Percentiles rank a stretch among this genome's conserved stretches.
Conservation (phyloP, 2,888 invertebrate genomes). For the Mesoligia furuncula region DNA sequence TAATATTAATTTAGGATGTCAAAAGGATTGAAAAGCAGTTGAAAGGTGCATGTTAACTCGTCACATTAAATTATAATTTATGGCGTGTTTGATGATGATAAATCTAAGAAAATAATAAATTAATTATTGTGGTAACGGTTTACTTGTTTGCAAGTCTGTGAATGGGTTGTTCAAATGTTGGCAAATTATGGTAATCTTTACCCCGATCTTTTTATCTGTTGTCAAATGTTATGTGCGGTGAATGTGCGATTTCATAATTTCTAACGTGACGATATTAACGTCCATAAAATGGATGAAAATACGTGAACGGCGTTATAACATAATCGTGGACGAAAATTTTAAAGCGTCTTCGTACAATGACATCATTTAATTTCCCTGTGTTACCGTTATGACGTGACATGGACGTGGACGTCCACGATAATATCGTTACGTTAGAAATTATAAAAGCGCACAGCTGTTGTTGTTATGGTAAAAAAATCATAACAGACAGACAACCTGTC, state of each 20-base stretch:
- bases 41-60: neutral
- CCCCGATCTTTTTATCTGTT: neutral
- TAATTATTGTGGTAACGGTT: neutral
- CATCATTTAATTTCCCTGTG: neutral
- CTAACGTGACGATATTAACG: neutral
- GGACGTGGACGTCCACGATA: neutral
- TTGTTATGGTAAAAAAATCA: neutral
- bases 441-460: neutral
- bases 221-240: neutral
- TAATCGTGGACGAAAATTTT: neutral
- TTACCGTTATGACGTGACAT: neutral
- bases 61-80: neutral
- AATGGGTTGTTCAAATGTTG: neutral
- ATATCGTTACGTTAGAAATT: neutral
- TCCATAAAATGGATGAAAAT: neutral
- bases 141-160: neutral
- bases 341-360: neutral
- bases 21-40: neutral
- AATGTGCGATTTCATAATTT: neutral
- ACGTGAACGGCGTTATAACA: neutral
- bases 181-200: neutral
- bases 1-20: neutral
- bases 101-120: neutral
- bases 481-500: slow-evolving; percentile 2
- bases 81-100: neutral